Base-by-base conservation (phyloP, 2,113 vertebrate genomes). In the Pseudorhombus dupliciocellatus region DNA sequence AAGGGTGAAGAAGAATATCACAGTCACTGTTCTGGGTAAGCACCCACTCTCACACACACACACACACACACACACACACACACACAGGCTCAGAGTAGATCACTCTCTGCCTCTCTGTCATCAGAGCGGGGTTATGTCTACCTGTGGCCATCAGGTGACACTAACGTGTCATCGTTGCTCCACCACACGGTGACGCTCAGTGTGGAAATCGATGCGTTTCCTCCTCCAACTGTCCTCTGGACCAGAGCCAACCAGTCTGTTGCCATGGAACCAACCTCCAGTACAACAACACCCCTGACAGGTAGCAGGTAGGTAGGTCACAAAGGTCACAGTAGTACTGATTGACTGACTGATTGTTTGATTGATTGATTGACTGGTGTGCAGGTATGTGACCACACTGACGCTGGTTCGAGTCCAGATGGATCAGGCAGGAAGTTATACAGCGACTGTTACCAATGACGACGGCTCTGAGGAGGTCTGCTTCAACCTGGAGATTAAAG, bases 361-460 rank as follows among this genome's bases (percentile, higher is more conserved):
- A 50, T 42, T 20, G 63, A 26, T 22, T 69, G 44, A 30, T 5
- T 52, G 21, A 34, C 44, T 66, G 53, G 18, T 30, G 8, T 44
- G 0, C 80, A 99, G 97, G 84, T 99, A 98, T 11, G 63, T 94
- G 76, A 96, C 94, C 0, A 91, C 87, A 2, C 88, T 99, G 87
- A 95, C 92, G 0, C 70, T 99, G 63, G 94, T 96, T 40, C 89
- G 95, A 1, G 93, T 97, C 54, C 95, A 94, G 64, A 92, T 95
- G 89, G 91, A 95, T 18, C 96, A 98, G 80, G 93, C 93, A 63
- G 98, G 97, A 55, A 81, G 73, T 78, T 99, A 99, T 77, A 95
- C 92, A 5, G 91, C 94, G 20, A 80, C 80, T 0, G 95, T 89
- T 62, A 91, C 66, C 78, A 95, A 98, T 1, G 93, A 95, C 3